Evolutionary conservation across 1,140 invertebrate species (phyloP).

Genomic region (Tetramorium alpestre): DNA sequence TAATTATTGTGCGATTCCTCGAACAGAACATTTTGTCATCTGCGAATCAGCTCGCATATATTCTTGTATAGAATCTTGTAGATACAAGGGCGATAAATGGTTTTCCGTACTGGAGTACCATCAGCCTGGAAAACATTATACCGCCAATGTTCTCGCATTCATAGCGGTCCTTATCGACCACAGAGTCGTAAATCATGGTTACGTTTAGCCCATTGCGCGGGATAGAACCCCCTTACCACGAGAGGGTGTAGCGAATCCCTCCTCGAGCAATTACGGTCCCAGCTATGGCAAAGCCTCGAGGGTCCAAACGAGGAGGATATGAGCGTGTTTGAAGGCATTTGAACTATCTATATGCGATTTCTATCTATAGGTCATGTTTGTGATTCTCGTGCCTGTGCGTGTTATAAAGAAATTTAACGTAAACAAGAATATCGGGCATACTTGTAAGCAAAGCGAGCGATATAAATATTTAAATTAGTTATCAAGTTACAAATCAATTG

Average conservation of each 20-base stretch:
- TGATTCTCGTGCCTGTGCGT: background rate
- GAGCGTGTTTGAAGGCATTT: constrained; percentile 33
- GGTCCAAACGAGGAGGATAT: constrained; percentile 39
- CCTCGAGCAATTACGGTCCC: constrained; percentile 67
- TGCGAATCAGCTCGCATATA: background rate
- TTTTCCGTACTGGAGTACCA: constrained; percentile 49
- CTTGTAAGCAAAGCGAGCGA: background rate
- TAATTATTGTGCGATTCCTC: background rate
- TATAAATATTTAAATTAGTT: constrained; percentile 3
- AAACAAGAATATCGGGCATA: background rate
- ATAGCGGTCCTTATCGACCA: constrained; percentile 58
- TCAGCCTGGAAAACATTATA: constrained; percentile 53
- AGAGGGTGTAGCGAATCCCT: constrained; percentile 67
- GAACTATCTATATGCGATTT: constrained; percentile 43
- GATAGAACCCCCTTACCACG: constrained; percentile 64
- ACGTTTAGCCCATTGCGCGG: constrained; percentile 54
- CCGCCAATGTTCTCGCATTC: constrained; percentile 67
- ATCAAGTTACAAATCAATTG: background rate
- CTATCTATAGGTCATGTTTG: constrained; percentile 4
- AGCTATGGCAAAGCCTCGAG: constrained; percentile 54
- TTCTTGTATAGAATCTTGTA: constrained; percentile 10
- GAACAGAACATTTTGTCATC: background rate
- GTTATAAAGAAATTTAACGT: background rate
- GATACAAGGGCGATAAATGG: constrained; percentile 34
- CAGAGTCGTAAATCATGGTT: constrained; percentile 70